These are phyloP conservation scores for Drosophila athabasca DNA, from an alignment of 1,140 invertebrate genomes.

Conservation along the genomic window DNA sequence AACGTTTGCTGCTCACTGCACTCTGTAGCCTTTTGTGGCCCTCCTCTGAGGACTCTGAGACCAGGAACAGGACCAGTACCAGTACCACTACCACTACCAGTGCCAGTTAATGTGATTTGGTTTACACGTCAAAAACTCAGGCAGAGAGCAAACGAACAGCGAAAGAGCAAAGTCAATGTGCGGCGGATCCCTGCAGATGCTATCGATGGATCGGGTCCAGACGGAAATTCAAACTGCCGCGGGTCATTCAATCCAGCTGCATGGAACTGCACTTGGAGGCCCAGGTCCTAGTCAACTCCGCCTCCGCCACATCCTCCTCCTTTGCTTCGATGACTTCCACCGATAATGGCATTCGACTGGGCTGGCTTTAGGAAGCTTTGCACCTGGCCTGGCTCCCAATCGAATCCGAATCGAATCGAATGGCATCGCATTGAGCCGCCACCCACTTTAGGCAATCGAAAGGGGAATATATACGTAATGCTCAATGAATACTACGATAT, in stretches of 20 bases:
- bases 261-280: conserved; percentile 12
- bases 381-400: conserved; percentile 13
- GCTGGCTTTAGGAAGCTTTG: conserved; percentile 19
- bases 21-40: background rate
- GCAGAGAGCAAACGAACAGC: conserved; percentile 1
- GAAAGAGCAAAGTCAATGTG: conserved; percentile 11
- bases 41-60: background rate
- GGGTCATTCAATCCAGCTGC: conserved; percentile 63
- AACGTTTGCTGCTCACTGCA: no score
- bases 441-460: background rate
- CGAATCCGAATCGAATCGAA: no score
- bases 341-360: background rate
- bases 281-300: conserved; percentile 16
- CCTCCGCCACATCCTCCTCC: conserved; percentile 12
- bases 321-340: background rate
- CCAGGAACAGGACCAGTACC: no score
- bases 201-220: conserved; percentile 44
- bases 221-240: conserved; percentile 65
- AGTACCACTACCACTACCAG: background rate
- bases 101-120: conserved; percentile 57
- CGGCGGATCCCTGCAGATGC: conserved; percentile 35
- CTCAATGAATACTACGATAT: no score
- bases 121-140: conserved; percentile 46
- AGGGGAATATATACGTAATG: background rate
- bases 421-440: no score